phyloP scores from a whole-genome alignment of 2,113 vertebrate genomes.

The Oryzias curvinotus region DNA sequence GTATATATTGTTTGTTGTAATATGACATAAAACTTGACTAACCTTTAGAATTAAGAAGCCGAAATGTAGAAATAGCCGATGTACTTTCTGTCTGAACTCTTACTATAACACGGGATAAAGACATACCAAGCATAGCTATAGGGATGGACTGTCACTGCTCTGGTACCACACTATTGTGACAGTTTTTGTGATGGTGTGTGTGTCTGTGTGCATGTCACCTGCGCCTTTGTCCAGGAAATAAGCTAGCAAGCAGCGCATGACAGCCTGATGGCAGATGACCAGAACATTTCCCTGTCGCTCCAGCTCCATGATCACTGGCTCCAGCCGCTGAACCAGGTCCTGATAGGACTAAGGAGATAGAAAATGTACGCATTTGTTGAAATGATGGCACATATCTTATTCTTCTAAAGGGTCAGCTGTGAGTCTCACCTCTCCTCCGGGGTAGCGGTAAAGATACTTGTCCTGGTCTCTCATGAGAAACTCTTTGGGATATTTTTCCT shows the following conservation, averaged over 20 bases:
- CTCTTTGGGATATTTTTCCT: constrained; percentile 87
- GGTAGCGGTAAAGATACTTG: constrained; percentile 95
- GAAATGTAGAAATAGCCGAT: too few relatives aligned
- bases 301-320: constrained; percentile 97
- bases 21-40: too few relatives aligned
- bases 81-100: too few relatives aligned
- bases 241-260: constrained; percentile 94
- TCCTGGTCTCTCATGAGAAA: constrained; percentile 92
- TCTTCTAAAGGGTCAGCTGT: not conserved
- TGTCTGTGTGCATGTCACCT: constrained; percentile 71
- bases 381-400: not conserved
- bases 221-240: constrained; percentile 96
- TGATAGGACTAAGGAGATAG: constrained; percentile 88
- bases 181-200: too few relatives aligned
- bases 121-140: too few relatives aligned
- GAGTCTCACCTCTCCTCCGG: constrained; percentile 88
- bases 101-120: too few relatives aligned
- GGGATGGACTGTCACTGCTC: too few relatives aligned
- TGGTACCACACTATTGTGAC: too few relatives aligned
- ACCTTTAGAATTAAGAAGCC: too few relatives aligned
- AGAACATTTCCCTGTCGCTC: constrained; percentile 93
- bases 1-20: too few relatives aligned
- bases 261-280: constrained; percentile 96
- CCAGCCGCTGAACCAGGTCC: constrained; percentile 94
- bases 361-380: not conserved